A percentile compares a stretch with the other conserved stretches of the same genome.
Evolutionary conservation across 2,888 invertebrate species (phyloP).

Genomic region (Nomada ferruginata): DNA sequence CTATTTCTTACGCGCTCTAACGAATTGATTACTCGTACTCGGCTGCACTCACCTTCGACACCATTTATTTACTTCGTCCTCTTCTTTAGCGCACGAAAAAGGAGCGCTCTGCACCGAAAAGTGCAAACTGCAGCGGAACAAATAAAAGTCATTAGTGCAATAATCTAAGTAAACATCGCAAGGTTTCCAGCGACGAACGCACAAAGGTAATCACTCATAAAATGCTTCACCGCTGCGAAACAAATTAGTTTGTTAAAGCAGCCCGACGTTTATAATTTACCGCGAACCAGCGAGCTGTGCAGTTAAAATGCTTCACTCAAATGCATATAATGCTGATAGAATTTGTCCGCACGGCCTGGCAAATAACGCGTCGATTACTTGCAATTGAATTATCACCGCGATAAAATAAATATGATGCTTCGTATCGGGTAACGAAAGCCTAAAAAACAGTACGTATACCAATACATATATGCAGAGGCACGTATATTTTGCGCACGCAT

Average conservation of each 20-base stretch:
- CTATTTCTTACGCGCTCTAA: neutral
- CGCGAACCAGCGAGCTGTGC: neutral
- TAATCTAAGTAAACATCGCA: neutral
- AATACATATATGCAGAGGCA: neutral
- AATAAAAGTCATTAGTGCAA: neutral
- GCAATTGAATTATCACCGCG: constrained; percentile 12
- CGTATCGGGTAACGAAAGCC: neutral
- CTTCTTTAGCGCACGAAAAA: neutral
- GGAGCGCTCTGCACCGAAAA: no score
- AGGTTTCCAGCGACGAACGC: no score
- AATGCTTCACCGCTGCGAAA: neutral
- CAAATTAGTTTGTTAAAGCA: neutral
- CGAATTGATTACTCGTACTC: constrained; percentile 25
- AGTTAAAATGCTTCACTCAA: neutral
- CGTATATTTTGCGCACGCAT: constrained; percentile 5
- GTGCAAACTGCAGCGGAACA: no score
- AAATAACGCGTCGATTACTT: constrained; percentile 12
- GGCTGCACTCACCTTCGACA: neutral
- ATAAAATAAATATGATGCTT: constrained; percentile 13
- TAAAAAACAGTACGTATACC: neutral
- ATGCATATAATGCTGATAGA: neutral
- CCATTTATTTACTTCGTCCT: constrained; percentile 25
- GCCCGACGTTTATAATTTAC: no score
- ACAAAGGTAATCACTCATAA: neutral
- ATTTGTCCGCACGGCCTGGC: neutral